Evolutionary conservation across 1,140 invertebrate species (phyloP).

Genomic region (Triops longicaudatus): DNA sequence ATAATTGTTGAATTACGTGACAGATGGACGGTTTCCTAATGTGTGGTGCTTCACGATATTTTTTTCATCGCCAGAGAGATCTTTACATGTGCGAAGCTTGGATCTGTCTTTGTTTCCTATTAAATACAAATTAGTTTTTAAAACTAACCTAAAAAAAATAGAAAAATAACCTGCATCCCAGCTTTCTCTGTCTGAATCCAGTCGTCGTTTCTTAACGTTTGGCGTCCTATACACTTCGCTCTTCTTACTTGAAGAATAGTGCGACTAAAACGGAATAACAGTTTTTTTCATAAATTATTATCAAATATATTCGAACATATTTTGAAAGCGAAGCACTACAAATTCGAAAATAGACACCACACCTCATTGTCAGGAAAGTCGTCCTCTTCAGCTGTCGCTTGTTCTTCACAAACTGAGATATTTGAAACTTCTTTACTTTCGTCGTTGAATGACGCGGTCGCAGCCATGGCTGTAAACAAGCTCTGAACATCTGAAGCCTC

Average conservation of each 20-base stretch:
- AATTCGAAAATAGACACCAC: background rate
- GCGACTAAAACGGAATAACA: conserved; percentile 18
- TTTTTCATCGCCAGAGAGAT: conserved; percentile 37
- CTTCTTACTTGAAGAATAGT: conserved; percentile 48
- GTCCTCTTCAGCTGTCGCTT: background rate
- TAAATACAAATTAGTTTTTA: background rate
- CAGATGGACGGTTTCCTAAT: conserved; percentile 55
- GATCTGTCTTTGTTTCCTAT: background rate
- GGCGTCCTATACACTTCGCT: conserved; percentile 76
- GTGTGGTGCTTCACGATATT: conserved; percentile 58
- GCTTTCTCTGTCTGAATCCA: conserved; percentile 48
- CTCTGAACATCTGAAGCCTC: too few relatives aligned
- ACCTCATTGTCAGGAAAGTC: background rate
- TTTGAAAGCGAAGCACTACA: background rate
- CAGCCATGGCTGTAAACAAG: background rate
- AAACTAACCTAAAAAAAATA: too few relatives aligned
- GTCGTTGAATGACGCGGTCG: background rate
- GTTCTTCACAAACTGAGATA: background rate
- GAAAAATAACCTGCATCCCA: conserved; percentile 27
- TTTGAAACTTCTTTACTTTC: background rate
- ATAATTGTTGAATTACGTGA: conserved; percentile 58
- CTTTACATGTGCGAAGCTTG: too few relatives aligned
- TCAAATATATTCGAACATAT: background rate
- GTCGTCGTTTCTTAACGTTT: conserved; percentile 62
- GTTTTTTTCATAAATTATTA: background rate